Evolutionary conservation across 2,113 vertebrate species (phyloP), one percentile per base, ranked within the genome.

Genomic region (Ploceus nigricollis): DNA sequence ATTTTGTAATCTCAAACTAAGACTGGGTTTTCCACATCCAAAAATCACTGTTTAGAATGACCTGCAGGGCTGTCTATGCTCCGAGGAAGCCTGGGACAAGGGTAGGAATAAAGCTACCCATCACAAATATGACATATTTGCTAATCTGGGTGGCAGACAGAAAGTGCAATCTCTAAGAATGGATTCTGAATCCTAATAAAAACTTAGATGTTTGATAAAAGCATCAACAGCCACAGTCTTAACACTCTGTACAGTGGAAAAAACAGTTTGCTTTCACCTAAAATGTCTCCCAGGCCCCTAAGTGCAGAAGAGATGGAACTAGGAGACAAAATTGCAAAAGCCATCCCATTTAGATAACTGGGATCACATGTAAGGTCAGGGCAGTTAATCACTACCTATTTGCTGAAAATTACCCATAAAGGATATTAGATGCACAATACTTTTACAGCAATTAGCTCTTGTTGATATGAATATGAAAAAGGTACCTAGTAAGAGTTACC

Each of bases 391-490:
- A 87, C 70, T 47, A 63, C 8, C 70, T 56, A 86, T 90, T 86
- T 77, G 45, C 88, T 86, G 63, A 75, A 80, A 90, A 94, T 93
- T 82, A 65, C n/a, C 37, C 54, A 88, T 37, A 80, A 94, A 80
- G 75, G 20, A 80, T 83, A 86, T 86, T 33, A 58, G 54, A 90
- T 63, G 50, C 63, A 88, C 57, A 69, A 39, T 69, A 82, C 30
- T 86, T 54, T 73, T 86, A 65, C 21, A 95, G 66, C 42, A 86
- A 94, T 93, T 88, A 92, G 79, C 18, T 92, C 42, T 77, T 80
- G 53, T 73, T 80, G 75, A 65, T 79, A 69, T 13, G 31, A 95
- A 85, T 90, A 89, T 56, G 47, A 90, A 90, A 65, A 19, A 88
- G 42, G 35, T 35, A 77, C 16, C 57, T 17, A 61, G 45, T 48